phyloP scores from a whole-genome alignment of 2,888 invertebrate genomes.

The Nomada flava region DNA sequence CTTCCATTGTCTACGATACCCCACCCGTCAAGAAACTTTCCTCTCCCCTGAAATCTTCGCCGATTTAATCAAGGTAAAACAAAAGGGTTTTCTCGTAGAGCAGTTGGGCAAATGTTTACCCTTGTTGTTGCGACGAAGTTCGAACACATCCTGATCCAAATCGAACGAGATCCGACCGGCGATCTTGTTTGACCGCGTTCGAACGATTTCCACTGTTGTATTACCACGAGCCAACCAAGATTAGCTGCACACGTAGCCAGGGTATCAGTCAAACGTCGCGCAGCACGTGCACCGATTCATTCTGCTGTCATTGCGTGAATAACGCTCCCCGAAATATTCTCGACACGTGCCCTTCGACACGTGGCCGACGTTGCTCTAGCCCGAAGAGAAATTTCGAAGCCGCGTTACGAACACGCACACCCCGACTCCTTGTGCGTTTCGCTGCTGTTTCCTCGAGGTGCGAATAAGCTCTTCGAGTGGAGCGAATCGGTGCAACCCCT shows the following conservation, averaged over 20 bases:
- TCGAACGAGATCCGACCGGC: conserved; percentile 4
- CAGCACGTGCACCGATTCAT: conserved; percentile 82
- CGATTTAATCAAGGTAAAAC: conserved; percentile 30
- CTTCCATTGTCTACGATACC: conserved; percentile 16
- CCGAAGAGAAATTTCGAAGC: conserved; percentile 27
- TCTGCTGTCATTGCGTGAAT: conserved; percentile 83
- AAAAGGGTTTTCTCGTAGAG: not conserved
- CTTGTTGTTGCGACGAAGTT: not conserved
- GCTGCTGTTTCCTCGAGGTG: conserved; percentile 43
- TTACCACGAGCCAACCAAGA: conserved; percentile 65
- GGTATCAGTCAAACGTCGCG: conserved; percentile 80
- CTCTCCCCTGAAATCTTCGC: conserved; percentile 29
- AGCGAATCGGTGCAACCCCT: conserved; percentile 21
- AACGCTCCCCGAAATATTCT: conserved; percentile 81
- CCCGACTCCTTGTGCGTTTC: conserved; percentile 44
- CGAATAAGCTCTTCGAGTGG: conserved; percentile 15
- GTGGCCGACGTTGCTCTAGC: conserved; percentile 59
- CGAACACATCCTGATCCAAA: conserved; percentile 37
- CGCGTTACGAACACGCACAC: not conserved
- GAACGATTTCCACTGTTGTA: conserved; percentile 23
- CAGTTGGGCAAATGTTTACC: not conserved
- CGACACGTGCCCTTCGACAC: conserved; percentile 72
- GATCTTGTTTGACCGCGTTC: conserved; percentile 48
- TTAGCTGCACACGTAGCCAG: conserved; percentile 75
- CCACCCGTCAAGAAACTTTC: not conserved